These are phyloP conservation scores for Gisinianus flammeolus DNA, from an alignment of 2,888 invertebrate species.

Conservation along the genomic window DNA sequence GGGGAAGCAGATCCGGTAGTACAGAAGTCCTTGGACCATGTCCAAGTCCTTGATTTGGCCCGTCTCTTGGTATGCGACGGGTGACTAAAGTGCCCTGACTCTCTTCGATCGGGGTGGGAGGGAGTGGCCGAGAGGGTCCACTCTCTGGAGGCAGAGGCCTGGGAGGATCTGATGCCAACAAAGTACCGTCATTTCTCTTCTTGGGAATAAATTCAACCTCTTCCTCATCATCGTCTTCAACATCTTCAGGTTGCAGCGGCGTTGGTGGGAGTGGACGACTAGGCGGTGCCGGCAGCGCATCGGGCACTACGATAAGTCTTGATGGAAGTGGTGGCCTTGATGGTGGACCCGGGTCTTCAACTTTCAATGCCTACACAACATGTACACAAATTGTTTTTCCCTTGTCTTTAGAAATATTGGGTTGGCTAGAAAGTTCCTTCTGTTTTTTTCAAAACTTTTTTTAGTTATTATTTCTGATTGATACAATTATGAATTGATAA, in stretches of 20 bases:
- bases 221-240: conserved; percentile 80
- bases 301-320: conserved; percentile 87
- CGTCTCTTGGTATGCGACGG: conserved; percentile 47
- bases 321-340: conserved; percentile 88
- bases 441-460: background rate
- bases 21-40: conserved; percentile 80
- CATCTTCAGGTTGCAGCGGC: conserved; percentile 60
- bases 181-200: conserved; percentile 85
- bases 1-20: conserved; percentile 92
- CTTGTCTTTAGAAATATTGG: no score
- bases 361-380: conserved; percentile 52
- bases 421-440: background rate
- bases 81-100: conserved; percentile 59
- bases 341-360: conserved; percentile 82
- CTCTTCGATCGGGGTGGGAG: conserved; percentile 92
- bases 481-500: no score
- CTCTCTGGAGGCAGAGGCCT: conserved; percentile 75
- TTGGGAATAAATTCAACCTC: conserved; percentile 67
- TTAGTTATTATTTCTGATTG: no score
- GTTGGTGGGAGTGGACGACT: conserved; percentile 77
- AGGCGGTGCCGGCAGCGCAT: conserved; percentile 79
- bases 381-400: no score
- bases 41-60: conserved; percentile 36
- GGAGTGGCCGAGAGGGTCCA: conserved; percentile 89
- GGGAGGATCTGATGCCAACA: conserved; percentile 94